phyloP scores from a whole-genome alignment of 2,888 invertebrate species.

The Abscondita cerata region DNA sequence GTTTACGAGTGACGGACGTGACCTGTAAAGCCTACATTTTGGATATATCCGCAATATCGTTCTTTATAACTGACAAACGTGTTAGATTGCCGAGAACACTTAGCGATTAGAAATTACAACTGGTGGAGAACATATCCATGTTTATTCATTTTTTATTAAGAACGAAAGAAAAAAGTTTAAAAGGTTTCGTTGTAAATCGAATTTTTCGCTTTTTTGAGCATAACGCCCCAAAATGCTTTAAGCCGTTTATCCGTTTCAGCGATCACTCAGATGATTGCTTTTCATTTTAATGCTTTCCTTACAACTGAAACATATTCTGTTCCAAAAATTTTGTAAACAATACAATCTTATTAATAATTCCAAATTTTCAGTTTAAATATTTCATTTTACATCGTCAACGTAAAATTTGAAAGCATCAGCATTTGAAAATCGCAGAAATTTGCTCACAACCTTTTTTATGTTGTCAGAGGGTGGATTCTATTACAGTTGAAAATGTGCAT shows the following conservation, averaged over 20 bases:
- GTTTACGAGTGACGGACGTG: constrained; percentile 40
- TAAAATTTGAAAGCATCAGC: too few relatives aligned
- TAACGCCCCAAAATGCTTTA: constrained; percentile 6
- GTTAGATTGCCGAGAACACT: constrained; percentile 27
- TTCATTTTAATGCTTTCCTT: not conserved
- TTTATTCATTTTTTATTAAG: not conserved
- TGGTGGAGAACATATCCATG: not conserved
- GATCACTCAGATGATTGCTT: not conserved
- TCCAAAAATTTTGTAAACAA: too few relatives aligned
- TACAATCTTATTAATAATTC: too few relatives aligned
- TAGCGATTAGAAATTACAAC: constrained; percentile 14
- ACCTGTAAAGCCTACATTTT: constrained; percentile 30
- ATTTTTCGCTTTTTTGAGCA: constrained; percentile 6
- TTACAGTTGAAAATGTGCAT: too few relatives aligned
- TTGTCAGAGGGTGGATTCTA: too few relatives aligned
- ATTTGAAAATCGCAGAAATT: too few relatives aligned
- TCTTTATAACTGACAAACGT: constrained; percentile 29
- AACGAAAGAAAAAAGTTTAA: not conserved
- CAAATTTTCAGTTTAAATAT: too few relatives aligned
- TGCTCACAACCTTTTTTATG: too few relatives aligned
- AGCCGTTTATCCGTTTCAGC: constrained; percentile 1
- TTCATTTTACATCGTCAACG: too few relatives aligned
- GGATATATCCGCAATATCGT: constrained; percentile 27
- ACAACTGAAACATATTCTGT: too few relatives aligned
- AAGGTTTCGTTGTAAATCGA: not conserved